A percentile compares a stretch with the other conserved stretches of the same genome.
Conservation (phyloP, 2,888 invertebrate genomes). For the Aleiodes alternator region DNA sequence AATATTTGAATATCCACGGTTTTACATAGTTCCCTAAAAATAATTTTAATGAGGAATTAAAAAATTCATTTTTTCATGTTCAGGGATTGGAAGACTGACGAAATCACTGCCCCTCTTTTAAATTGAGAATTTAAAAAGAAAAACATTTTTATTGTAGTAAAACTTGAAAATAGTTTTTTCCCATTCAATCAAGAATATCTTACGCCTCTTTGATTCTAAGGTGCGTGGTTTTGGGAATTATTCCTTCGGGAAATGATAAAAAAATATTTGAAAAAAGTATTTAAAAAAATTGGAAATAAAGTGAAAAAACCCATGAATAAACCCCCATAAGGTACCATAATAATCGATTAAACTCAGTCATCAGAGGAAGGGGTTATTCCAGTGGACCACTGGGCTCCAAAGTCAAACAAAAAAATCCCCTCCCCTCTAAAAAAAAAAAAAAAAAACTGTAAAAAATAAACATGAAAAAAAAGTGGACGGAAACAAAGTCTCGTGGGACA, state of each 20-base stretch:
- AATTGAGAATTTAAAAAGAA: too few relatives aligned
- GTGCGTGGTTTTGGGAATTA: neutral
- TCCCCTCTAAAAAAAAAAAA: slow-evolving; percentile 27
- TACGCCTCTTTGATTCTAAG: too few relatives aligned
- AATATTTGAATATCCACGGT: too few relatives aligned
- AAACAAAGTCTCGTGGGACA: slow-evolving; percentile 47
- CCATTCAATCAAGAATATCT: neutral
- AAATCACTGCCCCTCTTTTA: too few relatives aligned
- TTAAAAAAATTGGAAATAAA: neutral
- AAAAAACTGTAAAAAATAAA: slow-evolving; percentile 25
- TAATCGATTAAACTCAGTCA: slow-evolving; percentile 29
- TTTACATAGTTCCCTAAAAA: too few relatives aligned
- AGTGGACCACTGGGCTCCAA: slow-evolving; percentile 28
- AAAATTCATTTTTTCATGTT: too few relatives aligned
- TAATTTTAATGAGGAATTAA: too few relatives aligned
- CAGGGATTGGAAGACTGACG: too few relatives aligned
- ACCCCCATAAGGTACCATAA: slow-evolving; percentile 12
- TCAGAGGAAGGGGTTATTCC: neutral
- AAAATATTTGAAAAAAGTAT: too few relatives aligned
- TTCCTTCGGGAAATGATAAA: slow-evolving; percentile 10
- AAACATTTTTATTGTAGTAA: neutral
- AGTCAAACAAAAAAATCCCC: slow-evolving; percentile 25
- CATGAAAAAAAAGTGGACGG: neutral
- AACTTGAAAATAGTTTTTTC: too few relatives aligned
- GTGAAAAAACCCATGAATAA: slow-evolving; percentile 3